Base-by-base conservation (phyloP, 2,113 vertebrate species). In the Stictonetta naevosa region DNA sequence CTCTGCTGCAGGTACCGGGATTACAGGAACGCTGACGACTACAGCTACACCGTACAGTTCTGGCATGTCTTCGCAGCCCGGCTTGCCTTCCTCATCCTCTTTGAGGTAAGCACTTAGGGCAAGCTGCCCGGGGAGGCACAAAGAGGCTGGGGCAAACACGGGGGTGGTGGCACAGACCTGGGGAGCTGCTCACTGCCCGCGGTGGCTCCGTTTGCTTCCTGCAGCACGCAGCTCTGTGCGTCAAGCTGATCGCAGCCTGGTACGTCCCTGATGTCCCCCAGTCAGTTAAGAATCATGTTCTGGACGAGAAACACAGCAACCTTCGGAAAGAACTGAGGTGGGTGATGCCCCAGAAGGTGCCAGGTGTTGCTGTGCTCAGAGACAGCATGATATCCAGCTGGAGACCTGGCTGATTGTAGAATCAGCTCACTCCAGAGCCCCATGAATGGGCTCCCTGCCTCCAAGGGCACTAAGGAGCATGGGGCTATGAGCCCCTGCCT, bases 41-140 rank as follows among this genome's bases (percentile, higher is more conserved):
- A 99, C 95, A 91, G 62, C 73, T 91, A 98, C 73, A 98, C 98
- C 0, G 68, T 94, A 18, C 97, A 99, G 96, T 99, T 98, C 97
- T 99, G 99, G 99, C 94, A 98, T 78, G 98, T 99, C 68, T 90
- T 99, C 7, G 99, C 99, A 5, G 97, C 98, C 66, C 98, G 99
- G 9, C 98, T 99, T 28, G 98, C 97, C 90, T 99, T 99, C 56
- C 97, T 99, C 86, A 98, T 99, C 92, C 94, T 99, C 77, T 99
- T 99, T 21, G 99, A 99, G 98, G 99, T 96, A 63, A 77, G 90
- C 4, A 34, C 7, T 42, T 38, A 38, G 59, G 8, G 17, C 31
- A 19, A 14, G 78, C 38, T 19, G 1, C 46, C 23, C 0, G 0
- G 28, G 36, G 29, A 31, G 52, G 58, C 8, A 11, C 66, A 16